Base-by-base conservation (phyloP, 2,888 invertebrate species). In the Drosophila quasianomalipes region DNA sequence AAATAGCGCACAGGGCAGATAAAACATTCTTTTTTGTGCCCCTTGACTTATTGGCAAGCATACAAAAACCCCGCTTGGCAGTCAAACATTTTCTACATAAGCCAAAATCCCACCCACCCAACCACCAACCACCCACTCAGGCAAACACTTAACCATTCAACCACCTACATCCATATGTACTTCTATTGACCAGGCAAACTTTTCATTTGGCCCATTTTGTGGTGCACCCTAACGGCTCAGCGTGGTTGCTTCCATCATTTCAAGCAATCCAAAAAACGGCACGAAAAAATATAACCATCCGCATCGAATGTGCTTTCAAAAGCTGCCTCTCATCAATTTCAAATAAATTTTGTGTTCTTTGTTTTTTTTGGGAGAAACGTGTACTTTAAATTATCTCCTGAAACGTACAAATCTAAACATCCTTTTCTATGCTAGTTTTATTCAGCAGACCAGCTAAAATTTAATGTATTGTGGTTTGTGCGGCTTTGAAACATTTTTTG, bases 31-130 rank as follows among this genome's bases (percentile, higher is more conserved):
- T 66, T 63, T 47, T 30, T 58, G 7, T 68, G 69, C 53, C 63
- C 74, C 72, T 69, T 81, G 83, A 84, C 77, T 84, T 89, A 89
- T 89, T 87, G 87, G 85, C 88, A 85, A 76, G 78, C 79, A 74
- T 74, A 79, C 81, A 84, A 76, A 74, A 64, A 60, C 5, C 9
- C n/a, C 57, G 59, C 58, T 79, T 83, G 85, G 72, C 85, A 85
- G 59, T 74, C 68, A 52, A 70, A 74, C 76, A 61, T 71, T 62
- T 66, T 66, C 64, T 60, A 19, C 53, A 65, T 28, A 55, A 55
- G 19, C 35, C 22, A 4, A 54, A 35, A 44, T 28, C 47, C 22
- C 35, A 54, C 22, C 41, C 39, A 28, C 49, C 26, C 51, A 47
- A 41, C 31, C 53, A n/a, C 10, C 41, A 26, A 52, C 4, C 39